Evolutionary conservation across 2,113 vertebrate species (phyloP).

Genomic region (Dissostichus mawsoni): DNA sequence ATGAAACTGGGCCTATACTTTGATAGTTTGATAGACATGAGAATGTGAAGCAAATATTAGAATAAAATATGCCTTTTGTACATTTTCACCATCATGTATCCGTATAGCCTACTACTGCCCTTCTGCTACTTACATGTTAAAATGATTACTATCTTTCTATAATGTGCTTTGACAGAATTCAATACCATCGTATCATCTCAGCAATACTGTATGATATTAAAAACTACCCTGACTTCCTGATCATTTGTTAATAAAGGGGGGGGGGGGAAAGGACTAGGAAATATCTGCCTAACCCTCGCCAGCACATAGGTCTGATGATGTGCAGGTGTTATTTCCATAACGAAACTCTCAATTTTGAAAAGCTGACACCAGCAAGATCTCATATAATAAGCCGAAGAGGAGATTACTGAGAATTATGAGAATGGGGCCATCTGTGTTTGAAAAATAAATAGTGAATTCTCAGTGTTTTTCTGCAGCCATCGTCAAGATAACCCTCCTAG

Average conservation of each 20-base stretch:
- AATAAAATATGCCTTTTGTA: not conserved
- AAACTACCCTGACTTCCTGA: constrained; percentile 11
- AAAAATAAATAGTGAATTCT: constrained; percentile 1
- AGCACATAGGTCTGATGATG: constrained; percentile 29
- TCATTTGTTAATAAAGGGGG: constrained; percentile 48
- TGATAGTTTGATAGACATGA: not conserved
- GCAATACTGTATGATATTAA: constrained; percentile 17
- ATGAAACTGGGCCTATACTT: not conserved
- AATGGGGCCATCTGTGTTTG: constrained; percentile 6
- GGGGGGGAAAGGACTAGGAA: not conserved
- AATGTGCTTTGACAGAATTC: not conserved
- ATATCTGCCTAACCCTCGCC: constrained; percentile 27
- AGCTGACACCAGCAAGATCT: constrained; percentile 46
- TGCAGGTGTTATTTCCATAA: constrained; percentile 18
- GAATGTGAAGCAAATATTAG: not conserved
- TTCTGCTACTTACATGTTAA: not conserved
- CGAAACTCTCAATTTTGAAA: constrained; percentile 26
- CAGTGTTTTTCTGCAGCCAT: not conserved
- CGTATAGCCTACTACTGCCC: not conserved
- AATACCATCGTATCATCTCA: constrained; percentile 9
- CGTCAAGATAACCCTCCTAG: not conserved
- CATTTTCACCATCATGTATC: not conserved
- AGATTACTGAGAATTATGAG: constrained; percentile 32
- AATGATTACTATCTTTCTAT: not conserved
- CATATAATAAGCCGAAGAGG: constrained; percentile 10